Conservation (phyloP, 2,113 vertebrate species). For the Myrmecobius fasciatus region DNA sequence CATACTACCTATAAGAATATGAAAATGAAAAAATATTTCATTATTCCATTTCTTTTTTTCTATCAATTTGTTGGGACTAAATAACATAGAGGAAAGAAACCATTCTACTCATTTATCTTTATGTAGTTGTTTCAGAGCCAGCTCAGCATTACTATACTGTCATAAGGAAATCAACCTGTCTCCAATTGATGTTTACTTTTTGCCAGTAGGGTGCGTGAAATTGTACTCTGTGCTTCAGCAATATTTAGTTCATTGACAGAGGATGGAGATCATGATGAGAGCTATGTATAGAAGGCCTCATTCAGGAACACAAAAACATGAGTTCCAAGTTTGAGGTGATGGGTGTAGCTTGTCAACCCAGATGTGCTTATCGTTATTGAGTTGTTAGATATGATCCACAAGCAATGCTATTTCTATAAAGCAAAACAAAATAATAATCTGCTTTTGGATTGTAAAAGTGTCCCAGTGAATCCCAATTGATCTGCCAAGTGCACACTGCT, state of each 20-base stretch:
- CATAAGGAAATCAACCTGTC: neutral
- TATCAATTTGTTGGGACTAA: neutral
- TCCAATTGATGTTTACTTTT: neutral
- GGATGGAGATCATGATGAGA: constrained; percentile 42
- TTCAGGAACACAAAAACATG: constrained; percentile 47
- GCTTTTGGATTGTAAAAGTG: constrained; percentile 46
- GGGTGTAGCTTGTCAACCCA: constrained; percentile 31
- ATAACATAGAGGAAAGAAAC: neutral
- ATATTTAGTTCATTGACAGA: constrained; percentile 37
- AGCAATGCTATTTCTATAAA: constrained; percentile 53
- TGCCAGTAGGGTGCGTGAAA: neutral
- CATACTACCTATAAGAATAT: constrained; percentile 22
- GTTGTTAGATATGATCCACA: constrained; percentile 56
- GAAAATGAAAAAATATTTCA: neutral
- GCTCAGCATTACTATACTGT: constrained; percentile 1
- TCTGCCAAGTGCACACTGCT: constrained; percentile 20
- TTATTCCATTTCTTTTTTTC: constrained; percentile 21
- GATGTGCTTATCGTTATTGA: constrained; percentile 58
- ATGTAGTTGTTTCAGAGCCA: neutral
- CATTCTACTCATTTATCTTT: neutral
- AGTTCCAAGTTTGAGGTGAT: constrained; percentile 53
- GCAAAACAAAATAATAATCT: constrained; percentile 52
- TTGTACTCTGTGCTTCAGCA: constrained; percentile 17
- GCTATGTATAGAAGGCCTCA: constrained; percentile 6
- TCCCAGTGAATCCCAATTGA: constrained; percentile 33